These are phyloP conservation scores for Empidonax alnorum DNA, from an alignment of 2,113 vertebrate genomes.

Conservation along the genomic window DNA sequence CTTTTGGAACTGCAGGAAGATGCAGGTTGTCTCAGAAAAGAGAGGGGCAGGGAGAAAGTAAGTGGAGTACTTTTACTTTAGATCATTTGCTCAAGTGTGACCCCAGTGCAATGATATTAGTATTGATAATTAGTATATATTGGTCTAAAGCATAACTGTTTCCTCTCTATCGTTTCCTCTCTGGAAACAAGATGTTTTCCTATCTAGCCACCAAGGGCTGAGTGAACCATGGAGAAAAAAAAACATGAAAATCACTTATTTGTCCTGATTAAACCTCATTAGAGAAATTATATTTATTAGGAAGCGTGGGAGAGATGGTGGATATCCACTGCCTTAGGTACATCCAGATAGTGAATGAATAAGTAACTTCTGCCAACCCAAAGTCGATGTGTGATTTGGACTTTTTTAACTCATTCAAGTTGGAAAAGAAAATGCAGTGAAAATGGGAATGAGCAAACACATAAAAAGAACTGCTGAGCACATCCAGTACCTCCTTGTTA, in stretches of 20 bases:
- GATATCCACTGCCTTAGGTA: background rate
- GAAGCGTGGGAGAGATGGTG: background rate
- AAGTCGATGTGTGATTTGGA: background rate
- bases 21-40: background rate
- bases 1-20: background rate
- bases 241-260: background rate
- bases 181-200: background rate
- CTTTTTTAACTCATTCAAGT: background rate
- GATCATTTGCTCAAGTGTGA: background rate
- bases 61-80: background rate
- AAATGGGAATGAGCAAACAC: background rate
- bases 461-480: background rate
- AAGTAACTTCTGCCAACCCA: background rate
- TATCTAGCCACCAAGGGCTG: background rate
- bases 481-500: background rate
- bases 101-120: background rate
- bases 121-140: background rate
- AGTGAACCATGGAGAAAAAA: background rate
- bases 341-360: background rate
- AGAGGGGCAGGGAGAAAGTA: fast-evolving
- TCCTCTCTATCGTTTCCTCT: background rate
- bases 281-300: background rate
- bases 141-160: background rate
- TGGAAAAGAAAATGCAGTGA: background rate
- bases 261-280: background rate